Evolutionary conservation across 2,888 invertebrate genomes (phyloP), one percentile per base, ranked within the genome.

Genomic region (Nebria brevicollis): DNA sequence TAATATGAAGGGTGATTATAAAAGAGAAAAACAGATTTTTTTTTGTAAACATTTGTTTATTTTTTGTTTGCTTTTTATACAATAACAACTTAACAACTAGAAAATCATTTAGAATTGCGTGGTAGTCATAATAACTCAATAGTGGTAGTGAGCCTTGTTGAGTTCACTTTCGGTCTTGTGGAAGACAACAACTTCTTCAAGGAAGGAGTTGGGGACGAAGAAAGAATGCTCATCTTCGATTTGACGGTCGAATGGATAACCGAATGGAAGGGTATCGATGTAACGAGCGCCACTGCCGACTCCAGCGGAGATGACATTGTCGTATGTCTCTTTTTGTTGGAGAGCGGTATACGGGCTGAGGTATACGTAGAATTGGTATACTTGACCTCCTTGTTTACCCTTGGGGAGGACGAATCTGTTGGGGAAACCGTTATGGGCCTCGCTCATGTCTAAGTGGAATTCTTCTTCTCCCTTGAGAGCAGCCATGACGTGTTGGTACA

Each of bases 201-300:
- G 92, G 87, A 90, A 92, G 90, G 93, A 92, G 89, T 95, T 95
- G 68, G 94, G 92, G 20, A 93, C 92, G 84, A 90, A 90, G 91
- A 93, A 94, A 82, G 89, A 90, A 74, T 88, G 88, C 72, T 92
- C 89, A 68, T 82, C 84, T 70, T 92, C 90, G 85, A 94, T 91
- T 26, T 90, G 89, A 84, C 94, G 93, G 86, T 95, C 95, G 86
- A 95, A 92, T 83, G 95, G 95, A 91, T 93, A 95, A 77, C 94
- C 94, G 85, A 93, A 90, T 72, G 94, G 91, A 87, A 91, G 91
- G 83, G 90, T 91, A 87, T 95, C 94, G 74, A 93, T 89, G 77
- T 87, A 85, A 75, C 89, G 86, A 89, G 91, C 87, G 87, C 91
- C 92, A 86, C 90, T 90, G 84, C 91, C 92, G 82, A 91, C 88